Evolutionary conservation across 2,888 invertebrate genomes (phyloP).

Genomic region (Pristionchus exspectatus): DNA sequence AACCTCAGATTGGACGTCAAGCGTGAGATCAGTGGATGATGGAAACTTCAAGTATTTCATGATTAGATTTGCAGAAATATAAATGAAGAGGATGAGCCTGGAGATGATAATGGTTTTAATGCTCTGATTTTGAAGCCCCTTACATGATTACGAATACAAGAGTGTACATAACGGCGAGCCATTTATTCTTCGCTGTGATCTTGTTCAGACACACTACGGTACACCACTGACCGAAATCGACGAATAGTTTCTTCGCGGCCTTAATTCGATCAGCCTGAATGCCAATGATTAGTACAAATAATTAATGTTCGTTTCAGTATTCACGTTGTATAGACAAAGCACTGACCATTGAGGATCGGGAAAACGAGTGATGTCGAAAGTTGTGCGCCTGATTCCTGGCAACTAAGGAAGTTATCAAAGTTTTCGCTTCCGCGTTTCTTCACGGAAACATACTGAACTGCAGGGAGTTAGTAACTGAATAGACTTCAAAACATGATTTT

Average conservation of each 20-base stretch:
- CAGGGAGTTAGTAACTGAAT: too few species aligned
- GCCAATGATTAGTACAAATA: too few species aligned
- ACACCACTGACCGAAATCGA: neutral
- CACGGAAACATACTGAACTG: too few species aligned
- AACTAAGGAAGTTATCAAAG: too few species aligned
- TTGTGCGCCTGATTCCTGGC: too few species aligned
- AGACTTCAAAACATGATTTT: too few species aligned
- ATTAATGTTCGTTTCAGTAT: too few species aligned
- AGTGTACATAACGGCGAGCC: neutral
- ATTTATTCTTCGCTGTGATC: neutral
- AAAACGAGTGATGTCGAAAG: too few species aligned
- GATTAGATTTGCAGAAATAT: conserved; percentile 27
- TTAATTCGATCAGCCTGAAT: neutral
- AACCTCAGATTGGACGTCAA: neutral
- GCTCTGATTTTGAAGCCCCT: neutral
- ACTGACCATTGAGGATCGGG: too few species aligned
- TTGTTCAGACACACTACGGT: neutral
- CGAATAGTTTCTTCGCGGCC: neutral
- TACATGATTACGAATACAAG: neutral
- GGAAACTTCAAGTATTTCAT: conserved; percentile 22
- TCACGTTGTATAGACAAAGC: too few species aligned
- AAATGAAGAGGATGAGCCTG: conserved; percentile 16
- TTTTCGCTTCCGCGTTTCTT: too few species aligned
- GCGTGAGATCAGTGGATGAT: neutral
- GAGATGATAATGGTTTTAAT: neutral